phyloP scores from a whole-genome alignment of 2,113 vertebrate species.

The Passerina amoena region DNA sequence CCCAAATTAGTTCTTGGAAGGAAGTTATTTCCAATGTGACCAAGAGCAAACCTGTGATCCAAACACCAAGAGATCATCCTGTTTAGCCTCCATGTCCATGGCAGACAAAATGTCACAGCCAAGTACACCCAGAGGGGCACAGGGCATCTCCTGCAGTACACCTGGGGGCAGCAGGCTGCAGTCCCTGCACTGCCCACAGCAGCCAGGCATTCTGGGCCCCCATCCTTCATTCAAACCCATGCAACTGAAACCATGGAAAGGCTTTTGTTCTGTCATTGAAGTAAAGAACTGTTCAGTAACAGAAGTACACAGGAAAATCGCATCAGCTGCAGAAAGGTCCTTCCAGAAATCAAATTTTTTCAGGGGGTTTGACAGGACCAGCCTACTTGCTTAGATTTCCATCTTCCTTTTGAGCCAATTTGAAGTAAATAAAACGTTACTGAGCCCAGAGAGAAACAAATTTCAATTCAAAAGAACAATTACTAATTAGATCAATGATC shows the following conservation, averaged over 20 bases:
- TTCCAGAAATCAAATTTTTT: neutral
- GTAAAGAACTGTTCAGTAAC: neutral
- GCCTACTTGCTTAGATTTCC: neutral
- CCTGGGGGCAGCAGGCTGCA: neutral
- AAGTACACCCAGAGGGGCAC: neutral
- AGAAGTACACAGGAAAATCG: neutral
- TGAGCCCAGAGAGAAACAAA: neutral
- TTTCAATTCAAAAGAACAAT: neutral
- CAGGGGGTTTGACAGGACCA: neutral
- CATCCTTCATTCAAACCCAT: neutral
- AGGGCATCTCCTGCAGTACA: neutral
- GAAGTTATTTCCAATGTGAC: neutral
- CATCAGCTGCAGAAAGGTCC: neutral
- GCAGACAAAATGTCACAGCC: neutral
- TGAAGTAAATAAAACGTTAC: neutral
- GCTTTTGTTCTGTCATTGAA: neutral
- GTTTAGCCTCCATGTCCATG: neutral
- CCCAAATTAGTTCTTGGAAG: neutral
- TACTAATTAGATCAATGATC: neutral
- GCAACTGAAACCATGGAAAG: neutral
- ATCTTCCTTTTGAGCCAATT: neutral
- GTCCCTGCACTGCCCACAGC: neutral
- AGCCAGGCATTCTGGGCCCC: neutral
- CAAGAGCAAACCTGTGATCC: neutral
- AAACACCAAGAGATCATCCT: neutral